Evolutionary conservation across 2,113 vertebrate genomes (phyloP).

Genomic region (Strigops habroptila): DNA sequence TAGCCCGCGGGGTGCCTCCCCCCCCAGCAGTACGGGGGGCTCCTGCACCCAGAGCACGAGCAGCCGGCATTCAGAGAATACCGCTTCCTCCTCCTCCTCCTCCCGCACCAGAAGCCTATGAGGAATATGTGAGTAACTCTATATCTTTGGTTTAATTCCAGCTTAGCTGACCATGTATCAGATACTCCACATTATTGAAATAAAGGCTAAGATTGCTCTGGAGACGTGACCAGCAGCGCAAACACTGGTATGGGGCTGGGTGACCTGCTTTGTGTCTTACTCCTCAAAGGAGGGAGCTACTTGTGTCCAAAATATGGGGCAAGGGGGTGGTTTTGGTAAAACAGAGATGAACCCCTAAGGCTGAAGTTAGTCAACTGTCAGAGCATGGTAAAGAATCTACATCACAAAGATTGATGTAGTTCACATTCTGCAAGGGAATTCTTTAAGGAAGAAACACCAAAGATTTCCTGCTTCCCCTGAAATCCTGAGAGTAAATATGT

Average conservation of each 20-base stretch:
- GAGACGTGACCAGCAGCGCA: not conserved
- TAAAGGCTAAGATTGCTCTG: not conserved
- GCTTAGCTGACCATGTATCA: not conserved
- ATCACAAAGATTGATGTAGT: not conserved
- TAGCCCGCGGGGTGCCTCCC: slow-evolving; percentile 82
- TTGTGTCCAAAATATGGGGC: not conserved
- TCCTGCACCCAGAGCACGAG: slow-evolving; percentile 80
- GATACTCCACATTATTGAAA: not conserved
- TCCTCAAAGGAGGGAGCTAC: not conserved
- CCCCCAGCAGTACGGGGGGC: slow-evolving; percentile 79
- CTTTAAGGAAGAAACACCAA: not conserved
- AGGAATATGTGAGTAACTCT: slow-evolving; percentile 86
- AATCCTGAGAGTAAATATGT: not conserved
- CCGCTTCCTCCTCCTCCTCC: slow-evolving; percentile 81
- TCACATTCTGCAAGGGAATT: not conserved
- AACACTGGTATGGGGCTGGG: not conserved
- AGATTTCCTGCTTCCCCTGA: not conserved
- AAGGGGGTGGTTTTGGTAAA: not conserved
- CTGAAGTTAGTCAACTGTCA: accelerated
- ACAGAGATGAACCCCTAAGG: not conserved
- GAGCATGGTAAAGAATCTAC: accelerated
- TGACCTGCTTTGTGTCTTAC: not conserved
- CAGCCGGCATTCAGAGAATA: slow-evolving; percentile 86
- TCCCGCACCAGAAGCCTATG: slow-evolving; percentile 82
- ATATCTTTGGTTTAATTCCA: not conserved